Percentiles rank a stretch among this genome's conserved stretches.
Evolutionary conservation across 2,113 vertebrate species (phyloP).

Genomic region (Microcebus jonahi): DNA sequence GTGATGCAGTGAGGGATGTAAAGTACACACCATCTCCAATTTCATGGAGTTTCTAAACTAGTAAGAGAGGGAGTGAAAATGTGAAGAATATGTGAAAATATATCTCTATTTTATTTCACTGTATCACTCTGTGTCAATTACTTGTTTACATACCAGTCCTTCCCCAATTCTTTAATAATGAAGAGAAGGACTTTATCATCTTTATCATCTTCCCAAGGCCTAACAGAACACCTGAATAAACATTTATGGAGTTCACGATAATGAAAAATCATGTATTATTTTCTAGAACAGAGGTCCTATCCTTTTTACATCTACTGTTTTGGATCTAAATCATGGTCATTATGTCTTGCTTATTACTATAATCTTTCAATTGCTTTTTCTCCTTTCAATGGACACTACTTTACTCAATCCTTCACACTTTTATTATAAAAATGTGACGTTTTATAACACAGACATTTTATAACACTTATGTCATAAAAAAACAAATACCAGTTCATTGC

Average conservation of each 20-base stretch:
- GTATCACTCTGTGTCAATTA: not conserved
- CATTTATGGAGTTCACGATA: slow-evolving; percentile 26
- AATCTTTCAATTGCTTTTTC: not conserved
- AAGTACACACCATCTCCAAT: not conserved
- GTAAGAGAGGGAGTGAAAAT: not conserved
- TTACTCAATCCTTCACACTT: not conserved
- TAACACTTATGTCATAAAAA: not conserved
- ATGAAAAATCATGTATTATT: slow-evolving; percentile 7
- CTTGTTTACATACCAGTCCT: not conserved
- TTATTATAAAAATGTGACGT: not conserved
- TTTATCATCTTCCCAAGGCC: not conserved
- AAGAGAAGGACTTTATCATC: not conserved
- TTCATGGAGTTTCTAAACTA: slow-evolving; percentile 45
- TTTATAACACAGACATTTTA: too few relatives aligned
- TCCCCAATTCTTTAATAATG: slow-evolving; percentile 19
- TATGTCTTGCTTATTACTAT: not conserved
- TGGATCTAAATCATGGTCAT: not conserved
- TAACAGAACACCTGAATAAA: not conserved
- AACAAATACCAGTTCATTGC: not conserved
- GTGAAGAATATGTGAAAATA: not conserved
- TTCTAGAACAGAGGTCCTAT: not conserved
- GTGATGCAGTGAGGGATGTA: not conserved
- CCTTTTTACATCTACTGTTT: not conserved
- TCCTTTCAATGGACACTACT: not conserved
- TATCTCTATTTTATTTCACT: not conserved